Percentiles rank a stretch among this genome's conserved stretches.
Conservation (phyloP, 1,140 invertebrate species). For the Temnothorax longispinosus region DNA sequence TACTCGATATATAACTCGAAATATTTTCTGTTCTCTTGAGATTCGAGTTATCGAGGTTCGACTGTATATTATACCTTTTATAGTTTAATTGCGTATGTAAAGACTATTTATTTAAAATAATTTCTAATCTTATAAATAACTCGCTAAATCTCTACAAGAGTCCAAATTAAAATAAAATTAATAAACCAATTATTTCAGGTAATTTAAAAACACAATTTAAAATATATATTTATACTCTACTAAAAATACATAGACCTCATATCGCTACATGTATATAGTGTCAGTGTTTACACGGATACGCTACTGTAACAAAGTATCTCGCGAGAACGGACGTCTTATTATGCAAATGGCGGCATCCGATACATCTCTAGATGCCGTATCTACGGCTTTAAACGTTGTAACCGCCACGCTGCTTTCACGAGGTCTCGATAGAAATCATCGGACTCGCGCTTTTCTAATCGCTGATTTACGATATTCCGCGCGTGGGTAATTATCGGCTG, state of each 20-base stretch:
- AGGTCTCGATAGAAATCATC: slow-evolving; percentile 53
- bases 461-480: slow-evolving; percentile 53
- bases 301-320: slow-evolving; percentile 14
- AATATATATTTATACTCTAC: background rate
- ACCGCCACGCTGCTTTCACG: slow-evolving; percentile 42
- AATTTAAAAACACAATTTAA: background rate
- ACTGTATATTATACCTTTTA: background rate
- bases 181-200: background rate
- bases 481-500: slow-evolving; percentile 41
- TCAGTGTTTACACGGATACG: background rate
- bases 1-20: no score
- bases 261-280: no score
- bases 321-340: slow-evolving; percentile 29
- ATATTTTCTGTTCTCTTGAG: no score
- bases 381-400: slow-evolving; percentile 15
- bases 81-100: background rate
- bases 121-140: background rate
- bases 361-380: slow-evolving; percentile 18
- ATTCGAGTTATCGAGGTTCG: no score
- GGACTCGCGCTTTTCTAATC: slow-evolving; percentile 54
- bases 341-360: slow-evolving; percentile 34
- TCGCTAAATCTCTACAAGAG: background rate
- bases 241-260: background rate
- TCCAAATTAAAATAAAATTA: background rate
- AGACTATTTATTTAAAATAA: background rate